Evolutionary conservation across 2,888 invertebrate genomes (phyloP).

Genomic region (Sarcophaga caerulescens): DNA sequence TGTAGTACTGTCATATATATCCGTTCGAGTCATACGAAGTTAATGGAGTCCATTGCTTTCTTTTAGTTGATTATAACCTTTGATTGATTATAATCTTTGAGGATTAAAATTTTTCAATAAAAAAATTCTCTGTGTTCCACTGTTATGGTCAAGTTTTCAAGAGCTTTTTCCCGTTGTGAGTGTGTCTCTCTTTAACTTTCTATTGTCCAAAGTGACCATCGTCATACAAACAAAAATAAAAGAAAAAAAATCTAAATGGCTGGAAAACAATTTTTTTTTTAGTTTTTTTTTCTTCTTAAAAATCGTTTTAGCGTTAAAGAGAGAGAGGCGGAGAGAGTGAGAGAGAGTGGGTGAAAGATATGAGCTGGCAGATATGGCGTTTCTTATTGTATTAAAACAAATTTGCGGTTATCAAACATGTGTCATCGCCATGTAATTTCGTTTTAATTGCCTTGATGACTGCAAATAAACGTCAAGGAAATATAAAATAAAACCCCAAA

Average conservation of each 20-base stretch:
- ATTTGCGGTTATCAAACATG: slow-evolving; percentile 68
- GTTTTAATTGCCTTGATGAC: slow-evolving; percentile 65
- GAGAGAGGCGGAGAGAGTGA: not conserved
- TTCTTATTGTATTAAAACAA: slow-evolving; percentile 63
- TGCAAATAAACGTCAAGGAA: slow-evolving; percentile 38
- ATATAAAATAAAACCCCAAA: slow-evolving; percentile 28
- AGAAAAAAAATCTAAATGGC: slow-evolving; percentile 1
- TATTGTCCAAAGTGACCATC: slow-evolving; percentile 50
- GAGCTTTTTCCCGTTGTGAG: slow-evolving; percentile 18
- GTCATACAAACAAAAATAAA: slow-evolving; percentile 31
- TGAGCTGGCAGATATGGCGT: slow-evolving; percentile 2
- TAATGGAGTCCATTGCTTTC: too few species aligned
- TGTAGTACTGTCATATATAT: too few species aligned
- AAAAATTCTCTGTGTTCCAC: not conserved
- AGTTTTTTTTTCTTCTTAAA: too few species aligned
- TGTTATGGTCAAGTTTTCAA: not conserved
- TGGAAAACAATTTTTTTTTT: not conserved
- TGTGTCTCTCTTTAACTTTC: not conserved
- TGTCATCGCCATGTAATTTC: slow-evolving; percentile 68
- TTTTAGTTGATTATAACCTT: too few species aligned
- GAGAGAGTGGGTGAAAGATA: not conserved
- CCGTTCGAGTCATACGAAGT: too few species aligned
- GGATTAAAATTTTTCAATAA: too few species aligned
- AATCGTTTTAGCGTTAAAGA: not conserved
- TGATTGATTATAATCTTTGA: too few species aligned